Base-by-base conservation (phyloP, 1,140 invertebrate genomes). In the Papilio helenus region DNA sequence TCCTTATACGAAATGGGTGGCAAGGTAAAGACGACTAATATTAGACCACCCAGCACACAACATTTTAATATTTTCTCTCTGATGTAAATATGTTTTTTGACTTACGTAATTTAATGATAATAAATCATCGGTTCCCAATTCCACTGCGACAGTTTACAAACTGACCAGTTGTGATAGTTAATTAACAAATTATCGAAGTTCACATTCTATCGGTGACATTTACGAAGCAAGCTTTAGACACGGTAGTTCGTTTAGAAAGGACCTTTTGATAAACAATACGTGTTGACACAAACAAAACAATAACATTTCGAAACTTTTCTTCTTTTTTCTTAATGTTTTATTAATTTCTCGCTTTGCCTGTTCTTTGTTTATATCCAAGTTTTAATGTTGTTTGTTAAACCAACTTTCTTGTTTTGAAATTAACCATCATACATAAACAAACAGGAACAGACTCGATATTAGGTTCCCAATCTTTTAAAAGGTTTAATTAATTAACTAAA, bases 251-350 rank as follows among this genome's bases (percentile, higher is more conserved):
- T 68, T 68, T 68, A 68, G 23, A 68, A 68, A 34, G 61, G 61
- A 68, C 14, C 10, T 68, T 68, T 68, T 5, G 9, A 29, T 68
- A 68, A 68, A 68, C 61, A 68, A 29, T 29, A 68, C 61, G 5
- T 68, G 61, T 68, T 34, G 61, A 68, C 26, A 68, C 26, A 68
- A 68, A 68, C 26, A 68, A 68, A 16, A 68, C 61, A 68, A 68
- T 29, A 61, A 61, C 23, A 68, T 68, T 68, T 12, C 61, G 26
- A 68, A 34, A 14, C 26, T 68, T 68, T 68, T 14, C 26, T 26
- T 68, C 1, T 68, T 68, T 23, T 61, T 61, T 23, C 55, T 18
- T 58, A 39, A 26, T 14, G 58, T 61, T 29, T 29, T 61, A 29
- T 65, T 65, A 65, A 29, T 68, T 68, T 68, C 26, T 16, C 26